Percentiles rank a stretch among this genome's conserved stretches.
Evolutionary conservation across 2,797 vertebrate genomes (phyloP).

Genomic region (Alcedo atthis): DNA sequence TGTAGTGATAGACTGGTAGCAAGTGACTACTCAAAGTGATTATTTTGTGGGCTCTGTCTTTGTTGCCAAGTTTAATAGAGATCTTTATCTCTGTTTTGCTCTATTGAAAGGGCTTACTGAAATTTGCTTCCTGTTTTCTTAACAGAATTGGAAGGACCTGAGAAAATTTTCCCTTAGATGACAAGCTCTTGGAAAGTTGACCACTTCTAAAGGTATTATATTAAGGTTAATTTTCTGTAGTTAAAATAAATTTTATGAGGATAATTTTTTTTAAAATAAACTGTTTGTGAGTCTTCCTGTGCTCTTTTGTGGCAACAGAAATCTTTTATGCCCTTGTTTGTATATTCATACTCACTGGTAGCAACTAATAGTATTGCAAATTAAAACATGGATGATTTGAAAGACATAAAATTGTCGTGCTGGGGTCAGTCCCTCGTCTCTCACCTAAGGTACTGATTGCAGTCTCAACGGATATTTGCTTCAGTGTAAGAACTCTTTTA

Average conservation of each 20-base stretch:
- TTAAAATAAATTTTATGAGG: neutral
- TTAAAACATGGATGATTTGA: neutral
- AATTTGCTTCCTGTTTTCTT: slow-evolving; percentile 53
- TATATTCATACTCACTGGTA: neutral
- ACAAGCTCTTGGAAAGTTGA: slow-evolving; percentile 13
- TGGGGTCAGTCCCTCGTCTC: neutral
- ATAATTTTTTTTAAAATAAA: neutral
- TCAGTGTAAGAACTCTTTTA: neutral
- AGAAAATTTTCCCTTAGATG: slow-evolving; percentile 35
- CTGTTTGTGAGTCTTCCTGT: accelerated
- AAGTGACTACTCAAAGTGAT: neutral
- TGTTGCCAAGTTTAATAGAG: neutral
- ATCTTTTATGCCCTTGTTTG: accelerated
- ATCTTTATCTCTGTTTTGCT: neutral
- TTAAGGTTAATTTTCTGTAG: neutral
- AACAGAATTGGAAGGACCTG: slow-evolving; percentile 26
- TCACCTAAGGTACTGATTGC: accelerated
- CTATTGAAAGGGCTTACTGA: slow-evolving; percentile 30
- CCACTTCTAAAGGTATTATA: neutral
- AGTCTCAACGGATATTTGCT: neutral
- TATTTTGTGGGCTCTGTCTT: neutral
- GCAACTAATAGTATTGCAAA: neutral
- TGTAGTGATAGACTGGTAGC: neutral
- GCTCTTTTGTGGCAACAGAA: neutral
- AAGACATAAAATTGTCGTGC: neutral